phyloP scores from a whole-genome alignment of 2,888 invertebrate genomes.

The Patella depressa region DNA sequence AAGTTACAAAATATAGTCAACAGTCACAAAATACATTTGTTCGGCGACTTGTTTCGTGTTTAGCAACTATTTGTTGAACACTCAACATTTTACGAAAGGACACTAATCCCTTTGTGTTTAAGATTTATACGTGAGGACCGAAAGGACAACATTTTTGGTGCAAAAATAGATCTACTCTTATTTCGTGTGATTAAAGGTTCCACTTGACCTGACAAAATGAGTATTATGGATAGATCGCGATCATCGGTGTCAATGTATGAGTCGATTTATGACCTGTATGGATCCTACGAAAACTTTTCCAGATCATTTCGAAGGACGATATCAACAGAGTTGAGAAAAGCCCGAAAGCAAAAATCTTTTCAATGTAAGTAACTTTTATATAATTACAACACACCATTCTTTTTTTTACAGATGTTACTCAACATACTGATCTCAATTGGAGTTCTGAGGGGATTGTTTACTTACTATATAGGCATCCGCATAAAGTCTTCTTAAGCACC shows the following conservation, averaged over 20 bases:
- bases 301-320: conserved; percentile 1
- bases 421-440: too few species aligned
- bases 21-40: too few species aligned
- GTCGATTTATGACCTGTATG: conserved; percentile 3
- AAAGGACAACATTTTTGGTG: too few species aligned
- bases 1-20: too few species aligned
- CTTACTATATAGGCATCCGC: too few species aligned
- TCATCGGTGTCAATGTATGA: conserved; percentile 3
- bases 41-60: background rate
- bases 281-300: conserved; percentile 3
- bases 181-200: background rate
- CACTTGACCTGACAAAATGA: conserved; percentile 8
- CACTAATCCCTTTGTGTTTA: background rate
- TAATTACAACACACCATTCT: too few species aligned
- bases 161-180: too few species aligned
- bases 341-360: background rate
- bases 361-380: background rate
- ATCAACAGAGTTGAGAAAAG: conserved; percentile 4
- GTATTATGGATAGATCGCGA: conserved; percentile 9
- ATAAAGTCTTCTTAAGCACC: too few species aligned
- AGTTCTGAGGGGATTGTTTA: too few species aligned
- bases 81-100: background rate
- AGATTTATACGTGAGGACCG: too few species aligned
- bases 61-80: conserved; percentile 5
- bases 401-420: too few species aligned